These are phyloP conservation scores for Myotis davidii DNA, from an alignment of 2,113 vertebrate genomes.

Conservation along the genomic window DNA sequence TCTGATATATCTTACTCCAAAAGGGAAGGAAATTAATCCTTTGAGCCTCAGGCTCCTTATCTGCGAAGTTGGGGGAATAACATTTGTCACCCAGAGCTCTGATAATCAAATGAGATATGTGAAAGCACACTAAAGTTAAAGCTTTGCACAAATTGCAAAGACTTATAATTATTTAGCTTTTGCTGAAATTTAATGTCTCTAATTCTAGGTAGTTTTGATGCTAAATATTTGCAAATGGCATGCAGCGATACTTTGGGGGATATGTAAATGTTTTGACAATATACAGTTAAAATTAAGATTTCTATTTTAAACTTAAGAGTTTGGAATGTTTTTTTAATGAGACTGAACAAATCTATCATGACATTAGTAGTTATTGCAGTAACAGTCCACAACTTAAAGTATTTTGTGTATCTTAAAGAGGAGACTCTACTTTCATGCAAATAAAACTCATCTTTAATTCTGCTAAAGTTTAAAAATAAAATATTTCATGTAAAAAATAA, in stretches of 20 bases:
- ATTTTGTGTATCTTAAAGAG: conserved; percentile 75
- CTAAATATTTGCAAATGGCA: conserved; percentile 40
- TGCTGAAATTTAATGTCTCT: background rate
- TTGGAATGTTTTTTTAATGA: background rate
- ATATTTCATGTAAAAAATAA: conserved; percentile 13
- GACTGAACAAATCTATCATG: conserved; percentile 57
- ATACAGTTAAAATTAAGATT: background rate
- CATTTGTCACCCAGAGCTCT: background rate
- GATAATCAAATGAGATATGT: background rate
- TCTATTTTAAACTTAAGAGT: background rate
- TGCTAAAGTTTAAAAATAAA: conserved; percentile 75
- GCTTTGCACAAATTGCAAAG: background rate
- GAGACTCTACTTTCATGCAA: conserved; percentile 78
- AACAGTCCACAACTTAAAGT: conserved; percentile 84
- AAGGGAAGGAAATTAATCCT: background rate
- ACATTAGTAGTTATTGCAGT: conserved; percentile 83
- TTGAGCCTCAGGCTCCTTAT: background rate
- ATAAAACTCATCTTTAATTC: conserved; percentile 80
- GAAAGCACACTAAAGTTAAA: conserved; percentile 23
- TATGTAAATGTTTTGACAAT: conserved; percentile 4
- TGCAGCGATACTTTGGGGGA: background rate
- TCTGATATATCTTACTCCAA: too few relatives aligned
- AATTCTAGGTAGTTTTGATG: conserved; percentile 36
- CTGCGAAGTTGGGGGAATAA: background rate
- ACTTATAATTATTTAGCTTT: conserved; percentile 47